These are phyloP conservation scores for Suncus etruscus DNA, from an alignment of 2,113 vertebrate genomes.

Conservation along the genomic window DNA sequence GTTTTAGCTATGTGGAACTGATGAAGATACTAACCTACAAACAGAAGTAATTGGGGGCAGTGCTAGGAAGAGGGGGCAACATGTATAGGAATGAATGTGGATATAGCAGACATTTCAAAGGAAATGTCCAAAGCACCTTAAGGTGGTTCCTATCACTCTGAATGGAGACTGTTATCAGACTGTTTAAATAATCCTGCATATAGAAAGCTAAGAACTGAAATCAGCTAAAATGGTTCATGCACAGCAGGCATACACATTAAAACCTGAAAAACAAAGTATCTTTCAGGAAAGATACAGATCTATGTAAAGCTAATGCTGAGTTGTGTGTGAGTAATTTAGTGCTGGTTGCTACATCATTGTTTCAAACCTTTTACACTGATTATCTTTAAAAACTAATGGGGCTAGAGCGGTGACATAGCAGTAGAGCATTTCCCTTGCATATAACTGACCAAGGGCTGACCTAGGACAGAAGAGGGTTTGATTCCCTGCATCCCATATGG, in stretches of 20 bases:
- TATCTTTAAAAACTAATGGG: too few species aligned
- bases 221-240: background rate
- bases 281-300: background rate
- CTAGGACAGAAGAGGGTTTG: too few species aligned
- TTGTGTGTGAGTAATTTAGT: background rate
- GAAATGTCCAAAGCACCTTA: slow-evolving; percentile 72
- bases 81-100: slow-evolving; percentile 71
- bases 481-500: too few species aligned
- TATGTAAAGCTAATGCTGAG: background rate
- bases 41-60: slow-evolving; percentile 82
- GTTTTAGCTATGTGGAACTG: slow-evolving; percentile 73
- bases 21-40: slow-evolving; percentile 83
- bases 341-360: rapidly evolving
- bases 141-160: slow-evolving; percentile 76
- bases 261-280: background rate
- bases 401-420: too few species aligned
- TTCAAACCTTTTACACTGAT: background rate
- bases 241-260: too few species aligned
- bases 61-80: slow-evolving; percentile 66
- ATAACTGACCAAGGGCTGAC: too few species aligned
- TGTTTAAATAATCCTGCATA: slow-evolving; percentile 56
- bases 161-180: slow-evolving; percentile 65
- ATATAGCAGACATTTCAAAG: slow-evolving; percentile 83
- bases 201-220: slow-evolving; percentile 31
- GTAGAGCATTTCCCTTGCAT: too few species aligned